Evolutionary conservation across 2,797 vertebrate genomes (phyloP).

Genomic region (Anas bernieri): DNA sequence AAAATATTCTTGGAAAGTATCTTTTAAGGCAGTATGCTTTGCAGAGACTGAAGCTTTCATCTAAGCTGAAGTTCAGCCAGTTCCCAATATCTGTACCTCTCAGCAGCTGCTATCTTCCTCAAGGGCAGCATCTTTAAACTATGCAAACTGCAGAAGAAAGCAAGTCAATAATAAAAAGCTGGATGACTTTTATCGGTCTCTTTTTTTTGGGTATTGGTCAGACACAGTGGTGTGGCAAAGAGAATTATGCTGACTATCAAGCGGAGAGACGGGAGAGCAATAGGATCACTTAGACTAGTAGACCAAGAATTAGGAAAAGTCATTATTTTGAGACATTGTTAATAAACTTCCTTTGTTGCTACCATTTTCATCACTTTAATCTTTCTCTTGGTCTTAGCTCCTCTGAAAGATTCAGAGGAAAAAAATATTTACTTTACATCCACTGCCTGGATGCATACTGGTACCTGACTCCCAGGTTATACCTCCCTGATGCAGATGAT

Average conservation of each 20-base stretch:
- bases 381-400: neutral
- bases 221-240: neutral
- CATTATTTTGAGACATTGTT: neutral
- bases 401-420: neutral
- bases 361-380: neutral
- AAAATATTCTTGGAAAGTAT: neutral
- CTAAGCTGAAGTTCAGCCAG: neutral
- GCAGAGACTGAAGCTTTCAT: neutral
- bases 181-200: neutral
- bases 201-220: neutral
- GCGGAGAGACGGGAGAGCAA: neutral
- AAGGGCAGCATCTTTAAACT: neutral
- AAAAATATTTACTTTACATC: neutral
- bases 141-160: neutral
- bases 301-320: neutral
- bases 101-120: neutral
- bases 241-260: neutral
- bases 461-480: neutral
- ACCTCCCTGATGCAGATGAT: neutral
- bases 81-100: rapidly evolving
- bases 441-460: neutral
- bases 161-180: neutral
- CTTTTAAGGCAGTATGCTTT: neutral
- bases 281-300: neutral
- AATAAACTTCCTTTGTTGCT: neutral